A percentile compares a stretch with the other conserved stretches of the same genome.
phyloP scores from a whole-genome alignment of 1,140 invertebrate genomes.

The Anoplophora glabripennis region DNA sequence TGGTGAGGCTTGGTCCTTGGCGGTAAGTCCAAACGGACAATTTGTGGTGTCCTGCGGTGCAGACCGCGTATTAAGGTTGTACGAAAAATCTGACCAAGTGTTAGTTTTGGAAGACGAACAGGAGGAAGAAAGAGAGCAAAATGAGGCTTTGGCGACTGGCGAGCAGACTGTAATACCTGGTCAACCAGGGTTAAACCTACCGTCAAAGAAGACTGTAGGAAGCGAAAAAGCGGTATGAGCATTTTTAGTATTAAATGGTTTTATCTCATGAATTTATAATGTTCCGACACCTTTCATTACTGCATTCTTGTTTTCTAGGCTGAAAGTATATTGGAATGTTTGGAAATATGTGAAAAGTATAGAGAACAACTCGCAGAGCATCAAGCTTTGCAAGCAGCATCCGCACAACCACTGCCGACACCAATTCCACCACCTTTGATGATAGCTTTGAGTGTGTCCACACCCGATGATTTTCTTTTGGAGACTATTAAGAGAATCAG shows the following conservation, averaged over 20 bases:
- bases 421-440: conserved; percentile 69
- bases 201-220: conserved; percentile 86
- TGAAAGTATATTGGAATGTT: conserved; percentile 84
- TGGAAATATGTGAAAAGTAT: conserved; percentile 75
- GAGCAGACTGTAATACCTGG: conserved; percentile 66
- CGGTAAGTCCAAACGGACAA: conserved; percentile 78
- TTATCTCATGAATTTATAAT: too few species aligned
- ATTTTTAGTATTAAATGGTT: too few species aligned
- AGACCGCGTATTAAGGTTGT: conserved; percentile 86
- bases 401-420: conserved; percentile 37
- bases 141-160: conserved; percentile 68
- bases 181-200: conserved; percentile 71
- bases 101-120: conserved; percentile 89
- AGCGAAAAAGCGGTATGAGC: conserved; percentile 71
- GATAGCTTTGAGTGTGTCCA: conserved; percentile 70
- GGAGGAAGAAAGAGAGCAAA: conserved; percentile 78
- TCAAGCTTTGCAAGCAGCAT: conserved; percentile 41
- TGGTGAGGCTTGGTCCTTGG: conserved; percentile 72
- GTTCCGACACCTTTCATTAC: too few species aligned
- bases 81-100: conserved; percentile 82
- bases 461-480: conserved; percentile 75
- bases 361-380: conserved; percentile 54
- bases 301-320: conserved; percentile 60
- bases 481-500: conserved; percentile 76
- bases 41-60: conserved; percentile 81